Conservation (phyloP, 2,797 vertebrate genomes). For the Neosilurus hyrtlii region DNA sequence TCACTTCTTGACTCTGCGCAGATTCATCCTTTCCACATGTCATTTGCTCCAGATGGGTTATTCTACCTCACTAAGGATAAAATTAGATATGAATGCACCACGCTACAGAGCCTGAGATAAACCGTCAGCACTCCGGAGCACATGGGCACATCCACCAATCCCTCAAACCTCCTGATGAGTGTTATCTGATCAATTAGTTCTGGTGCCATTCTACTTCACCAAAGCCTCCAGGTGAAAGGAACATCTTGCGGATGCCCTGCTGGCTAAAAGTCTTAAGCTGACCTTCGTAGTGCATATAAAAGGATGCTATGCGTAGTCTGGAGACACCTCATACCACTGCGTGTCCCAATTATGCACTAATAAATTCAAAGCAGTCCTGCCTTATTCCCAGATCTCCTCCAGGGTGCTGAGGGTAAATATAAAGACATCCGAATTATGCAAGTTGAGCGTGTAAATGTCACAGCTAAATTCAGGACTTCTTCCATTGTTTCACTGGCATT, state of each 20-base stretch:
- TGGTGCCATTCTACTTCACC: conserved; percentile 18
- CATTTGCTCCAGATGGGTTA: conserved; percentile 38
- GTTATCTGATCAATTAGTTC: conserved; percentile 54
- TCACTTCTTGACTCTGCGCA: not conserved
- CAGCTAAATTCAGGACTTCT: conserved; percentile 68
- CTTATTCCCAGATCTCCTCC: conserved; percentile 29
- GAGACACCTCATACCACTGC: conserved; percentile 25
- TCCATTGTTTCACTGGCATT: conserved; percentile 73
- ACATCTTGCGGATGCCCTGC: conserved; percentile 18
- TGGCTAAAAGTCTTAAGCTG: not conserved
- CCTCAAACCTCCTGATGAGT: conserved; percentile 42
- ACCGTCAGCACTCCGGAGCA: conserved; percentile 25
- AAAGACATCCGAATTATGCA: conserved; percentile 73
- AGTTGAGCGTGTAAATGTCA: conserved; percentile 75
- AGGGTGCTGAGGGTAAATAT: conserved; percentile 65
- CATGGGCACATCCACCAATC: conserved; percentile 21
- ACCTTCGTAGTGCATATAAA: not conserved
- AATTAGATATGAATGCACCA: conserved; percentile 38
- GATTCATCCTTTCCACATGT: conserved; percentile 21
- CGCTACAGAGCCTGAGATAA: conserved; percentile 24
- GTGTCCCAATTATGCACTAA: conserved; percentile 34
- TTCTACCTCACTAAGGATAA: conserved; percentile 27
- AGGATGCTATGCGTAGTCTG: conserved; percentile 5
- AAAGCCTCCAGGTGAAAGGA: conserved; percentile 35
- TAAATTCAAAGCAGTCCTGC: conserved; percentile 35